Base-by-base conservation (phyloP, 2,113 vertebrate species). In the Argyrosomus japonicus region DNA sequence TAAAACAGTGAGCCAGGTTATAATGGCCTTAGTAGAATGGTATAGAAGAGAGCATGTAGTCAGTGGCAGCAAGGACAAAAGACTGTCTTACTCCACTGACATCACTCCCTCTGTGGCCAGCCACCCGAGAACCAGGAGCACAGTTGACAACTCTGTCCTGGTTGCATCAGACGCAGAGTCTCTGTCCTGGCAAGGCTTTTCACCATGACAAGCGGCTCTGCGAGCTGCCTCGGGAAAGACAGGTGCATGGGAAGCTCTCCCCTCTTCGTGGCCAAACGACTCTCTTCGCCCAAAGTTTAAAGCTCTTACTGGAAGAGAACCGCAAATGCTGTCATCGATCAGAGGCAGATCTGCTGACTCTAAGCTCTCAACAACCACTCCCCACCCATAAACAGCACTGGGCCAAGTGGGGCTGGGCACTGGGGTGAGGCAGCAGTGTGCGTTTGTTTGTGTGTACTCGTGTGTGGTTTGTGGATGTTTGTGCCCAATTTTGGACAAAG, bases 231-330 rank as follows among this genome's bases (percentile, higher is more conserved):
- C 2, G 21, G 79, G 43, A 21, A 63, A 58, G 81, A 76, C 83
- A 81, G 84, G 79, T 54, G 75, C 58, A 86, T 48, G 80, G 65
- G 88, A 89, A 79, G 87, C 88, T 88, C 87, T 80, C 25, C 64
- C 61, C 61, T 68, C 74, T 58, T 29, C 7, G 63, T 78, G 82
- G 88, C 89, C 87, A 84, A 92, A 92, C 77, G 77, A 70, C 79
- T 89, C 72, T 79, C 89, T 89, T 91, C 82, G 14, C 71, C 75
- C 82, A 87, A 86, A 89, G 91, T 93, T 94, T 91, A 93, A 93
- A 93, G 93, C 91, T 92, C 87, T 95, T 96, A 95, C 95, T 94
- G 95, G 94, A 95, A 95, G 91, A 94, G 92, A 93, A 93, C 87
- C 77, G 92, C 93, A 94, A 94, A 94, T 88, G 87, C 89, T 94